Evolutionary conservation across 2,888 invertebrate genomes (phyloP).

Genomic region (Limulus polyphemus): DNA sequence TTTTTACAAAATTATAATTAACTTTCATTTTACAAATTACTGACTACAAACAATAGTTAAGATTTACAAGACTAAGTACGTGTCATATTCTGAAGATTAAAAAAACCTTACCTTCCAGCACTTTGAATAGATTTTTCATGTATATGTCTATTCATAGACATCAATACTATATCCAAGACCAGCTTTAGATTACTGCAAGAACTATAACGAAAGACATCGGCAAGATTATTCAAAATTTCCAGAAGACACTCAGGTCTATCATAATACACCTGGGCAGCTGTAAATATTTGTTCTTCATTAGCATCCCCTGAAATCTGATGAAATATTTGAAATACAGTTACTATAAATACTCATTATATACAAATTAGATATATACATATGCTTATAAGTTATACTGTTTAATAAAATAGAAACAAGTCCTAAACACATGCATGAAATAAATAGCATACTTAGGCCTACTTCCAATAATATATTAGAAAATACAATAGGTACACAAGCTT

Average conservation of each 20-base stretch:
- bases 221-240: slow-evolving; percentile 78
- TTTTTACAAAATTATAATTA: no score
- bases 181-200: slow-evolving; percentile 58
- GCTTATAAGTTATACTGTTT: no score
- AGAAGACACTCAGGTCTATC: slow-evolving; percentile 68
- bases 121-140: slow-evolving; percentile 83
- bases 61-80: no score
- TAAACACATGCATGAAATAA: no score
- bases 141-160: slow-evolving; percentile 78
- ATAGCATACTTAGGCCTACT: no score
- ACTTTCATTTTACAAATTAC: no score
- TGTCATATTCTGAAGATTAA: not conserved
- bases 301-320: slow-evolving; percentile 76
- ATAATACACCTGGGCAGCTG: slow-evolving; percentile 65
- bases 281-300: slow-evolving; percentile 75
- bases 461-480: no score
- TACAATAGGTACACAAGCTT: no score
- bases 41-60: no score
- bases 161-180: slow-evolving; percentile 65
- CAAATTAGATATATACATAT: no score
- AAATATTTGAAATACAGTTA: slow-evolving; percentile 6
- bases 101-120: slow-evolving; percentile 36
- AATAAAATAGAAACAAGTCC: no score
- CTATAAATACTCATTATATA: no score
- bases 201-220: slow-evolving; percentile 71